Evolutionary conservation across 2,113 vertebrate genomes (phyloP).

Genomic region (Terrapene triunguis): DNA sequence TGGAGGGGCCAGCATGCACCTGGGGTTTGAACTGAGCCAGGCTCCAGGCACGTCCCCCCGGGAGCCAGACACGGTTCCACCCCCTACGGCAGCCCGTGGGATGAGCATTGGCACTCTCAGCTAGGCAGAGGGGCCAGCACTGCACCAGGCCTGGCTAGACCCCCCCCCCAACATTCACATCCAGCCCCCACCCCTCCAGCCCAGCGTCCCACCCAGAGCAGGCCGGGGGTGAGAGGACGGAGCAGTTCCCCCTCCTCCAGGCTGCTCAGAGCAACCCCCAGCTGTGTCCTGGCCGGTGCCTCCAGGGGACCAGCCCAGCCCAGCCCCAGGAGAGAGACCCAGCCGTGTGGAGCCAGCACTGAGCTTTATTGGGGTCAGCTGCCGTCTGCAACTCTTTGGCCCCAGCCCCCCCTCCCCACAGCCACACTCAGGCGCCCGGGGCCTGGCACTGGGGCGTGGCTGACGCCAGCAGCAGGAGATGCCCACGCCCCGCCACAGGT

Average conservation of each 20-base stretch:
- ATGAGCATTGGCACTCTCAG: too few relatives aligned
- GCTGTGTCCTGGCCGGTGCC: fast-evolving
- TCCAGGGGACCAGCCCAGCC: fast-evolving
- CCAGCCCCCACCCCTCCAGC: too few relatives aligned
- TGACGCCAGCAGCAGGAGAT: fast-evolving
- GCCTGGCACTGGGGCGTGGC: fast-evolving
- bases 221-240: fast-evolving
- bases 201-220: fast-evolving
- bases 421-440: fast-evolving
- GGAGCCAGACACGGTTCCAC: too few relatives aligned
- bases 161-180: too few relatives aligned
- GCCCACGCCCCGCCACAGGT: fast-evolving
- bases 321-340: fast-evolving
- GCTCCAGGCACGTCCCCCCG: too few relatives aligned
- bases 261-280: not conserved
- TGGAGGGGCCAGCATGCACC: too few relatives aligned
- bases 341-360: not conserved
- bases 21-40: too few relatives aligned
- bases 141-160: not conserved
- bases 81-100: too few relatives aligned
- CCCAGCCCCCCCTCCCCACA: not conserved
- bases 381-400: fast-evolving
- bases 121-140: not conserved
- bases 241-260: not conserved
- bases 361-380: not conserved